Percentiles rank a stretch among this genome's conserved stretches.
These are phyloP conservation scores for Anniella stebbinsi DNA, from an alignment of 2,797 vertebrate genomes.

Conservation along the genomic window DNA sequence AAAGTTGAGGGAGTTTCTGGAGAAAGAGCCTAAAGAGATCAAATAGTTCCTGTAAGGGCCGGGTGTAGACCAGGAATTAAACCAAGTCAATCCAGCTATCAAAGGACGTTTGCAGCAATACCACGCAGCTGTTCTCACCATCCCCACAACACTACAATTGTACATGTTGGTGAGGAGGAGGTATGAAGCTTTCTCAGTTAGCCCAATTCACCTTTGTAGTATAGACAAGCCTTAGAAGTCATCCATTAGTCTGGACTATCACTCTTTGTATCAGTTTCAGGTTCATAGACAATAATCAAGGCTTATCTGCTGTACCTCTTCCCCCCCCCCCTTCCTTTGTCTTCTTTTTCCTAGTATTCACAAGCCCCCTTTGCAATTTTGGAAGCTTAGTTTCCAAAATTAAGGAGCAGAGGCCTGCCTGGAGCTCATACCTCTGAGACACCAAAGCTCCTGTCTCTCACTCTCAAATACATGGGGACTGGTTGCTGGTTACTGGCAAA, in stretches of 20 bases:
- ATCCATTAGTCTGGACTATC: neutral
- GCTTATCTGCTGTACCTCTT: neutral
- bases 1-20: neutral
- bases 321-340: neutral
- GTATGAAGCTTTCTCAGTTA: neutral
- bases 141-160: neutral
- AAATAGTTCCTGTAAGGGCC: neutral
- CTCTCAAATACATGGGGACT: neutral
- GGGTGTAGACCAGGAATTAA: neutral
- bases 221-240: neutral
- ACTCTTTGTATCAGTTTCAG: neutral
- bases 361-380: neutral
- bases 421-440: neutral
- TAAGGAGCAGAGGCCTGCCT: neutral
- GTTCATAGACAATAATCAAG: neutral
- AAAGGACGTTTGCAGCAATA: neutral
- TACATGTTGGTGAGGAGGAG: rapidly evolving
- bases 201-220: neutral
- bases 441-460: neutral
- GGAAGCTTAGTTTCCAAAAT: neutral
- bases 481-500: neutral
- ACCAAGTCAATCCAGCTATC: neutral
- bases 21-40: neutral
- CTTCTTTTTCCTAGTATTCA: neutral
- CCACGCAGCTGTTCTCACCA: neutral